Base-by-base conservation (phyloP, 2,797 vertebrate genomes). In the Otus scops region DNA sequence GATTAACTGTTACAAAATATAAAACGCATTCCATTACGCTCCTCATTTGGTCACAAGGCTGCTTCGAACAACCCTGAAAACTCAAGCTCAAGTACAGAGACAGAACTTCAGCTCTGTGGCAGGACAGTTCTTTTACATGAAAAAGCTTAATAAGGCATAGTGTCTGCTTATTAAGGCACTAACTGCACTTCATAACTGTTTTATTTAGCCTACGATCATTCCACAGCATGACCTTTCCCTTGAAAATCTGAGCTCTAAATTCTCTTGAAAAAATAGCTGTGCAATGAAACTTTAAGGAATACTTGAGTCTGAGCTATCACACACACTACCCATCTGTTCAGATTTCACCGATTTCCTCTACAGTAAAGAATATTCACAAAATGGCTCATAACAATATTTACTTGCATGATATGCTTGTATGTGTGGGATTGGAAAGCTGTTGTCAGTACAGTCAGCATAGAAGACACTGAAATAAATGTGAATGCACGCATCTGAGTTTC, bases 1-100 rank as follows among this genome's bases (percentile, higher is more conserved):
- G 97, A 98, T 97, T 97, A 98, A 98, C 95, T 74, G 91, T 92
- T 95, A 95, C 53, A 97, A 97, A 98, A 98, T 88, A 97, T 86
- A 96, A 97, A 97, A 96, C 93, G 93, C 91, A 93, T 97, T 96
- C 87, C 97, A 95, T 68, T 74, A 67, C 68, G 6, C 78, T 92
- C 83, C 79, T 87, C 28, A 0, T 65, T 69, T 68, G 53, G 82
- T 93, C 88, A 86, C n/a, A 91, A 92, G 76, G 63, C 67, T 92
- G 80, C 68, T 94, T 96, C 92, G 92, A 94, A 85, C 81, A 78
- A 39, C 88, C 77, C 85, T 85, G 57, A 70, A 93, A 95, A 93
- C 68, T 70, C 75, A 77, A 79, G 45, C 38, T 47, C 69, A 80
- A 96, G 15, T 45, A 41, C 61, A 67, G 83, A 84, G 48, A 43